Conservation (phyloP, 2,797 vertebrate genomes). For the Scolopax rusticola region DNA sequence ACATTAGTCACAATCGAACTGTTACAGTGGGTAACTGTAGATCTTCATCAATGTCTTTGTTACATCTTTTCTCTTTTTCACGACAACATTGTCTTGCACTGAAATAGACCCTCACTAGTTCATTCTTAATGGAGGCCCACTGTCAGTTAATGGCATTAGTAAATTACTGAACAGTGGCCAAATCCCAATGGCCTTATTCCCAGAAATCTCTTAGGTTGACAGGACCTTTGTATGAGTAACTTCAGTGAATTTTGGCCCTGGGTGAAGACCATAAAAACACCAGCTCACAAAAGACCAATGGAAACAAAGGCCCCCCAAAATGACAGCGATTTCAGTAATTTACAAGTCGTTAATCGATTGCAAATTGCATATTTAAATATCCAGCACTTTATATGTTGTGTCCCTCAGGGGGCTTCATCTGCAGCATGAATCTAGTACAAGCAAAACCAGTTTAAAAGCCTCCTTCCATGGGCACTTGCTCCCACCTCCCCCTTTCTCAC, state of each 20-base stretch:
- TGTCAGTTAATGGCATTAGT: slow-evolving; percentile 54
- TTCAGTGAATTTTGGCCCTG: slow-evolving; percentile 62
- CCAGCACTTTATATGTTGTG: neutral
- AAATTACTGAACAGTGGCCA: slow-evolving; percentile 63
- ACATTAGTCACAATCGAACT: neutral
- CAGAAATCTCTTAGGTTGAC: slow-evolving; percentile 67
- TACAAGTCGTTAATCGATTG: neutral
- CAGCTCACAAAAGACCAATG: slow-evolving; percentile 21
- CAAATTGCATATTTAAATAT: slow-evolving; percentile 26
- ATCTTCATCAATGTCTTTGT: slow-evolving; percentile 37
- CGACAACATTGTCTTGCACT: slow-evolving; percentile 14
- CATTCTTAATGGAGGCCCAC: slow-evolving; percentile 52
- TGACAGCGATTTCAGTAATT: slow-evolving; percentile 14
- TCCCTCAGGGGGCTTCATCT: neutral
- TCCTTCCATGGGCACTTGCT: neutral
- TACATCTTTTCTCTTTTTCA: slow-evolving; percentile 39
- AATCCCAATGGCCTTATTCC: slow-evolving; percentile 68
- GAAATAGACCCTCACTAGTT: slow-evolving; percentile 49
- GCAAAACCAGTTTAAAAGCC: neutral
- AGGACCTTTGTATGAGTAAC: slow-evolving; percentile 51
- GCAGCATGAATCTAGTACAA: neutral
- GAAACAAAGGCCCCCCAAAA: slow-evolving; percentile 23
- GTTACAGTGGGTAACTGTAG: slow-evolving; percentile 34
- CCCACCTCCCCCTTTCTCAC: neutral
- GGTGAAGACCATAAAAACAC: slow-evolving; percentile 37